These are phyloP conservation scores for Anthrax anthrax DNA, from an alignment of 2,888 invertebrate genomes.

Conservation along the genomic window DNA sequence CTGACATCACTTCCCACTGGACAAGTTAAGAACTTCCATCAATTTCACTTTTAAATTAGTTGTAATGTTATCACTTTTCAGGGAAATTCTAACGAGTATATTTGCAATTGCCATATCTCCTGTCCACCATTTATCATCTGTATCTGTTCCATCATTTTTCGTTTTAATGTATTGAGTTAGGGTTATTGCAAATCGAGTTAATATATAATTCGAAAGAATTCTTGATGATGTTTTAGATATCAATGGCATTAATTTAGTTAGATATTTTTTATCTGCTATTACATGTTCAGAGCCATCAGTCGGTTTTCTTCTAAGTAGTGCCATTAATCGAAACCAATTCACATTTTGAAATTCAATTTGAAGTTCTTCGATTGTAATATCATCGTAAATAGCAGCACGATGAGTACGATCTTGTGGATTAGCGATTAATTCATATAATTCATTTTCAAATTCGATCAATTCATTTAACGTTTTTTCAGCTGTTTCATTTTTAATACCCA, in stretches of 20 bases:
- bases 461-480: neutral
- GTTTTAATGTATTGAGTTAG: neutral
- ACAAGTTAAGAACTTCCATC: slow-evolving; percentile 1
- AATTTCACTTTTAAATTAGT: neutral
- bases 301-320: neutral
- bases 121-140: slow-evolving; percentile 43
- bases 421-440: slow-evolving; percentile 9
- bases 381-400: slow-evolving; percentile 5
- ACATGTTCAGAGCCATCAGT: neutral
- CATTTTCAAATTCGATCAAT: slow-evolving; percentile 7
- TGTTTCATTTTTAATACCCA: neutral
- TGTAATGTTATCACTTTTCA: neutral
- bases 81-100: slow-evolving; percentile 42
- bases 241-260: slow-evolving; percentile 4
- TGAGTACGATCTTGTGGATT: slow-evolving; percentile 6
- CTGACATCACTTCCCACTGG: neutral
- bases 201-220: slow-evolving; percentile 6
- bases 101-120: slow-evolving; percentile 43
- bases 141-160: neutral
- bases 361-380: slow-evolving; percentile 3
- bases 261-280: slow-evolving; percentile 1
- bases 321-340: slow-evolving; percentile 9
- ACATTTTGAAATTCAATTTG: slow-evolving; percentile 3
- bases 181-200: neutral
- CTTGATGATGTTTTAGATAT: slow-evolving; percentile 1